Base-by-base conservation (phyloP, 1,140 invertebrate species). In the Luehdorfia chinensis region DNA sequence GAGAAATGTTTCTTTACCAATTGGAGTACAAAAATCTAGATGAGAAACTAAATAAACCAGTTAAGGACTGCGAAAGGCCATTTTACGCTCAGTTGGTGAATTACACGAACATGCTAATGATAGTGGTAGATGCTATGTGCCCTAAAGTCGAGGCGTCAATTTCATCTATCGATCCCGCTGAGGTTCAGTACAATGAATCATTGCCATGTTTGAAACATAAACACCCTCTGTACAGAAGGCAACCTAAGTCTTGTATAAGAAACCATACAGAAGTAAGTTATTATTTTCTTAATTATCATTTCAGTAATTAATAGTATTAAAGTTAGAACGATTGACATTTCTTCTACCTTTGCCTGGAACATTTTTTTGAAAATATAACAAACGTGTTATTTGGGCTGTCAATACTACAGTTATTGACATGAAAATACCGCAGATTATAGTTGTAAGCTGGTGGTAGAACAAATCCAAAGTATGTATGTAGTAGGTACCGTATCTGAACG, bases 61-160 rank as follows among this genome's bases (percentile, higher is more conserved):
- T 75, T n/a, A 63, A 59, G 11, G 69, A 77, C 41, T 86, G 81
- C 54, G 61, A 72, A 1, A 54, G 94, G 58, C 92, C 93, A 9
- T 97, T 95, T 85, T 92, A 95, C 46, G 93, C 95, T 1, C 92
- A 96, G 58, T 89, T 92, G 21, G 93, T 97, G 21, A 91, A 92
- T 21, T 90, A 90, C 30, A 97, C 94, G 30, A 97, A 97, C 73
- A 90, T 97, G 87, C 87, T 97, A 2, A 83, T 97, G 44, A 80
- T 97, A 1, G 94, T 96, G 1, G 91, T 96, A 1, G 92, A 96
- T 64, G 91, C 88, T 7, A 66, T 90, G 4, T 94, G 93, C 63
- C 70, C 81, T 0, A 87, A 86, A 27, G 68, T 77, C 8, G 84
- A 87, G n/a, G 71, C 66, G 7, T 57, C 75, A 0, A 57, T 73